A percentile compares a stretch with the other conserved stretches of the same genome.
Conservation (phyloP, 2,797 vertebrate species). For the Psittacula derbiana region DNA sequence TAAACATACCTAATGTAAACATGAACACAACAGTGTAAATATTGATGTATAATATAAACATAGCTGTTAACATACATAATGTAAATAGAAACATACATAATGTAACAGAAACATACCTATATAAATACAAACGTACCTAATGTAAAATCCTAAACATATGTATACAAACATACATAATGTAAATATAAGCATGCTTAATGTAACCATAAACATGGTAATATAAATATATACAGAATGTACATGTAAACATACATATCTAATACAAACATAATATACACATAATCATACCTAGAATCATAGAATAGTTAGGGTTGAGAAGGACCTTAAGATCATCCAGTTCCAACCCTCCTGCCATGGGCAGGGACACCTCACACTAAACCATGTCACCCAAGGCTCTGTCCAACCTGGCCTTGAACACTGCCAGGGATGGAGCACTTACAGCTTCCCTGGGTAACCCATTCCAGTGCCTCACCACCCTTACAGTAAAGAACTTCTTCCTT, state of each 20-base stretch:
- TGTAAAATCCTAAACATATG: not conserved
- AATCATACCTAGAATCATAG: too few species aligned
- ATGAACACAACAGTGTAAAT: not conserved
- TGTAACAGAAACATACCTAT: not conserved
- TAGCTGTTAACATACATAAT: not conserved
- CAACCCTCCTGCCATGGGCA: too few species aligned
- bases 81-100: not conserved
- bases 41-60: not conserved
- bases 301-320: too few species aligned
- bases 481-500: too few species aligned
- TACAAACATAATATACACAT: not conserved
- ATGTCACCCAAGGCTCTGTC: too few species aligned
- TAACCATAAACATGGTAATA: not conserved
- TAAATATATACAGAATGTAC: not conserved
- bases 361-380: too few species aligned
- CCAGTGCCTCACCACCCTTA: too few species aligned
- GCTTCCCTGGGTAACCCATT: too few species aligned
- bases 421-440: too few species aligned
- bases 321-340: too few species aligned
- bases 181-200: not conserved
- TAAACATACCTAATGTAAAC: not conserved
- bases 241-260: not conserved
- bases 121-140: not conserved
- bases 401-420: too few species aligned
- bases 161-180: not conserved